Base-by-base conservation (phyloP, 2,113 vertebrate species). In the Oncorhynchus nerka region DNA sequence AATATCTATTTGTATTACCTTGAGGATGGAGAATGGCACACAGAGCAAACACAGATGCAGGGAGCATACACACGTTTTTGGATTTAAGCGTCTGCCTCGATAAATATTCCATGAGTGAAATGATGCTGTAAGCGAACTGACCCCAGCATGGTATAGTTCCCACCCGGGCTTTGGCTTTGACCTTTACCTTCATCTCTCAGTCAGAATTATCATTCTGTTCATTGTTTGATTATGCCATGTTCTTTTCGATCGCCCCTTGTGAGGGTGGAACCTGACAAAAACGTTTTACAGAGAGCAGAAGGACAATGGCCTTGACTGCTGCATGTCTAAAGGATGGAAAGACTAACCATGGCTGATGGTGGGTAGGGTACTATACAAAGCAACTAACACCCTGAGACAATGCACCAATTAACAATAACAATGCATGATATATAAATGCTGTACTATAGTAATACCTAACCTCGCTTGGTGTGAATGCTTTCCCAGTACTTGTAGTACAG, bases 221-320 rank as follows among this genome's bases (percentile, higher is more conserved):
- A 76, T 68, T 68, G 59, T 61, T 39, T 67, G 16, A 65, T 62
- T 64, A 69, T 73, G 68, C 72, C 16, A 77, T 57, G 48, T 74
- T 55, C 24, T 34, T 68, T 62, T 73, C 72, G 3, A 65, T 68
- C 49, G 28, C 32, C 61, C 51, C 30, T 22, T 51, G 20, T 76
- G 15, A 68, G 20, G 12, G 16, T 4, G 26, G 28, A 62, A 75
- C 73, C 48, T 76, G 26, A 72, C 34, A 68, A 55, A 65, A 30
- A 19, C 34, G 12, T 34, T 66, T 71, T 28, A 15, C 55, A 57
- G 16, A 16, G 16, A 57, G 55, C 16, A 57, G 55, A 57, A 57
- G 16, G 16, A 57, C 55, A 57, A 20, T 16, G 13, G 55, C 16
- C 4, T 57, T 57, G 55, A 57, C 55, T 62, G 19, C n/a, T 62